These are phyloP conservation scores for Pollenia labialis DNA, from an alignment of 2,888 invertebrate genomes.

Conservation along the genomic window DNA sequence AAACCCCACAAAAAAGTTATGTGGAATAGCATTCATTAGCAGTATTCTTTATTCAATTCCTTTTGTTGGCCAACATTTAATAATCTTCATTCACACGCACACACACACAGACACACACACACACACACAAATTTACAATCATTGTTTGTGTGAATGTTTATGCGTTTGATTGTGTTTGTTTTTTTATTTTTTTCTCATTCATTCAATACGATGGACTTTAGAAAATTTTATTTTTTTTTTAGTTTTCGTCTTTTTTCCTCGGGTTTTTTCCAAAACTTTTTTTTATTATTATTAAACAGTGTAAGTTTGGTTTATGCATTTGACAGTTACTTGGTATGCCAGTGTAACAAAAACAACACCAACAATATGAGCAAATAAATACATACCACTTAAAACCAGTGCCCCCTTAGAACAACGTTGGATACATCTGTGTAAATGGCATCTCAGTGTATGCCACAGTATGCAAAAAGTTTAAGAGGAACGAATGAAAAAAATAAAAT, in stretches of 20 bases:
- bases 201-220: constrained; percentile 32
- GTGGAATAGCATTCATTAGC: constrained; percentile 68
- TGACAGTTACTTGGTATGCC: constrained; percentile 66
- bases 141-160: constrained; percentile 18
- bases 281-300: constrained; percentile 26
- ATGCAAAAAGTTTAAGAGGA: constrained; percentile 44
- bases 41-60: constrained; percentile 59
- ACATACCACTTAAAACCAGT: constrained; percentile 25
- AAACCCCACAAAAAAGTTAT: constrained; percentile 50
- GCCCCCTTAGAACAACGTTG: constrained; percentile 39
- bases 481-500: constrained; percentile 5
- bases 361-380: constrained; percentile 29
- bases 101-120: not conserved
- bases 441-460: constrained; percentile 44
- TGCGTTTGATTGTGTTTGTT: constrained; percentile 42
- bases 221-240: constrained; percentile 31
- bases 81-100: constrained; percentile 9
- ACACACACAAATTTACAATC: not conserved
- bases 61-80: constrained; percentile 59
- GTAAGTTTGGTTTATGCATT: constrained; percentile 57
- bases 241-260: constrained; percentile 20
- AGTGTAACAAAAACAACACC: constrained; percentile 44
- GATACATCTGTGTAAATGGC: constrained; percentile 60
- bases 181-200: constrained; percentile 6
- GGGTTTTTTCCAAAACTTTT: constrained; percentile 28